Evolutionary conservation across 1,140 invertebrate species (phyloP).

Genomic region (Centruroides sculpturatus): DNA sequence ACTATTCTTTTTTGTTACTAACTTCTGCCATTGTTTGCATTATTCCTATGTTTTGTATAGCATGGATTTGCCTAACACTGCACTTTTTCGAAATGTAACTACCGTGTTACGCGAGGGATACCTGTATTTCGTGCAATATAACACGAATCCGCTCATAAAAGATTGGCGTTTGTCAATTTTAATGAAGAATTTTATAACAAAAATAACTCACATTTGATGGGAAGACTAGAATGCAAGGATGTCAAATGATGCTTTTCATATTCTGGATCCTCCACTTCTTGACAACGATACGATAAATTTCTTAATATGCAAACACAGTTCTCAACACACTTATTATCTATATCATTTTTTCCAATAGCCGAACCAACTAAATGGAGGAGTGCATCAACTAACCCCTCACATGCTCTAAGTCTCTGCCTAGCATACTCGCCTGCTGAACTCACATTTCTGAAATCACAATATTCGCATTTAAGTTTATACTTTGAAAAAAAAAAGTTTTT

Average conservation of each 20-base stretch:
- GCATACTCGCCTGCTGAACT: conserved; percentile 92
- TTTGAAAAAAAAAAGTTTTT: too few species aligned
- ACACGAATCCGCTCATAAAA: too few species aligned
- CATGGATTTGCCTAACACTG: too few species aligned
- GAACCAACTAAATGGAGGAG: conserved; percentile 73
- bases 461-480: too few species aligned
- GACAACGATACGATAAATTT: conserved; percentile 87
- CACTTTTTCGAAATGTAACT: too few species aligned
- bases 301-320: conserved; percentile 92
- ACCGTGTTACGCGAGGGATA: too few species aligned
- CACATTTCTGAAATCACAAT: conserved; percentile 47
- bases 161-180: too few species aligned
- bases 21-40: too few species aligned
- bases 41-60: too few species aligned
- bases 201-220: conserved; percentile 25
- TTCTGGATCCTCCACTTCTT: conserved; percentile 89
- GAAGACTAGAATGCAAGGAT: conserved; percentile 35
- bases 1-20: too few species aligned
- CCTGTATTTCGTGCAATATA: too few species aligned
- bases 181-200: too few species aligned
- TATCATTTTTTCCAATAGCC: conserved; percentile 79
- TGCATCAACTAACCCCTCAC: conserved; percentile 80
- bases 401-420: conserved; percentile 76
- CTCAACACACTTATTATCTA: conserved; percentile 94
- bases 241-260: conserved; percentile 71